A percentile compares a stretch with the other conserved stretches of the same genome.
Evolutionary conservation across 2,113 vertebrate species (phyloP).

Genomic region (Pseudorectes ferrugineus): DNA sequence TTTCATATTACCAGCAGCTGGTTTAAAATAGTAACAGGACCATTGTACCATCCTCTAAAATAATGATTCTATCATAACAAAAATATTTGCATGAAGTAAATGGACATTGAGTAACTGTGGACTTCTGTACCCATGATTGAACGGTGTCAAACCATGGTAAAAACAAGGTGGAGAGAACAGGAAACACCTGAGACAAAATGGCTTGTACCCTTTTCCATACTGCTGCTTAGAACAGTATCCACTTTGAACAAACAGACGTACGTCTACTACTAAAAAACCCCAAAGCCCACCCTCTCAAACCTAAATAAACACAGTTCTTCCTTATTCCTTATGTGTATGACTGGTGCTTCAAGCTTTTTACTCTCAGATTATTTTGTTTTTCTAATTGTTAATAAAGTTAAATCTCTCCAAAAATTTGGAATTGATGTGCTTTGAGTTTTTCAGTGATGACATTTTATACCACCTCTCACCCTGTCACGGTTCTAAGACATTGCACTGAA

Average conservation of each 20-base stretch:
- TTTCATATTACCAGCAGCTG: not conserved
- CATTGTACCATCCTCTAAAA: constrained; percentile 23
- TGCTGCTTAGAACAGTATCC: not conserved
- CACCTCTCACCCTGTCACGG: not conserved
- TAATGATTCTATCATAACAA: not conserved
- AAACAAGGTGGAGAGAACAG: not conserved
- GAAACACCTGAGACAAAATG: not conserved
- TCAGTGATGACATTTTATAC: not conserved
- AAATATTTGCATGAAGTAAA: constrained; percentile 51
- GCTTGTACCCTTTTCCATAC: not conserved
- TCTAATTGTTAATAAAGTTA: not conserved
- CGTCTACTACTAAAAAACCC: not conserved
- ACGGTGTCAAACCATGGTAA: not conserved
- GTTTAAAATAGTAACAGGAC: constrained; percentile 42
- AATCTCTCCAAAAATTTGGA: not conserved
- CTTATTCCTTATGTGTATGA: not conserved
- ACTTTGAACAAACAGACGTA: not conserved
- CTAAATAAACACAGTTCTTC: not conserved
- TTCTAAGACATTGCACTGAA: not conserved
- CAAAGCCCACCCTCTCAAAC: not conserved
- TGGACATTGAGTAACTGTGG: constrained; percentile 6
- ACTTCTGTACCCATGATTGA: not conserved
- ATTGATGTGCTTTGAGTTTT: not conserved
- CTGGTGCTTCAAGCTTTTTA: not conserved
- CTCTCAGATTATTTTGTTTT: not conserved